A percentile compares a stretch with the other conserved stretches of the same genome.
These are phyloP conservation scores for Hypocryptadius cinnamomeus DNA, from an alignment of 2,113 vertebrate species.

Conservation along the genomic window DNA sequence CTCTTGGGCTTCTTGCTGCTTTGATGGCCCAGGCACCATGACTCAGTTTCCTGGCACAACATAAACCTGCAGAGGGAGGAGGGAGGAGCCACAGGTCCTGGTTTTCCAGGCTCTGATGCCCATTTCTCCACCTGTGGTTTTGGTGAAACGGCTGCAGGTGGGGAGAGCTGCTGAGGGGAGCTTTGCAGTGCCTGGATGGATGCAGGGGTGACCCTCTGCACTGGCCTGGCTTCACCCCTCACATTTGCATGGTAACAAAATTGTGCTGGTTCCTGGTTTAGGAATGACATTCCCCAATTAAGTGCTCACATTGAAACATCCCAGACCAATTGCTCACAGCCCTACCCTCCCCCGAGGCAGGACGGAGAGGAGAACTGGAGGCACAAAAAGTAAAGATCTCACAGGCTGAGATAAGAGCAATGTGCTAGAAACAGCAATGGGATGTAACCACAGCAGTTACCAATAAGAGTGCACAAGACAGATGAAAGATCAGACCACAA, in stretches of 20 bases:
- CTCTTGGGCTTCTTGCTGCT: not conserved
- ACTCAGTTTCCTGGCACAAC: not conserved
- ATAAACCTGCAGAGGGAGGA: not conserved
- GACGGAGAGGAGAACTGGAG: not conserved
- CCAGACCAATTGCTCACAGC: not conserved
- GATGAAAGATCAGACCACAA: accelerated
- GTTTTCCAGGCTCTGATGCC: not conserved
- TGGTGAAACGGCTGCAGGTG: not conserved
- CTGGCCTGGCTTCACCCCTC: not conserved
- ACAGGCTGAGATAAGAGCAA: not conserved
- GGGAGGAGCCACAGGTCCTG: not conserved
- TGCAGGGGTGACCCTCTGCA: not conserved
- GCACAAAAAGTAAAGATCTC: not conserved
- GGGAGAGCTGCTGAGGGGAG: not conserved
- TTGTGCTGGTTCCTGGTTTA: not conserved
- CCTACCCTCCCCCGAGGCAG: not conserved
- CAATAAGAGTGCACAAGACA: too few species aligned
- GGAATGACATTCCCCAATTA: not conserved
- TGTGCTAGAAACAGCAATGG: not conserved
- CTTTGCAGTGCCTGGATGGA: not conserved
- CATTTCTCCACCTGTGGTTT: not conserved
- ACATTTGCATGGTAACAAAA: accelerated
- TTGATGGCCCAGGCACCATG: not conserved
- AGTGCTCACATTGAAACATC: not conserved
- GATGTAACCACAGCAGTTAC: not conserved